Conservation (phyloP, 2,113 vertebrate species). For the Crotalus horridus region DNA sequence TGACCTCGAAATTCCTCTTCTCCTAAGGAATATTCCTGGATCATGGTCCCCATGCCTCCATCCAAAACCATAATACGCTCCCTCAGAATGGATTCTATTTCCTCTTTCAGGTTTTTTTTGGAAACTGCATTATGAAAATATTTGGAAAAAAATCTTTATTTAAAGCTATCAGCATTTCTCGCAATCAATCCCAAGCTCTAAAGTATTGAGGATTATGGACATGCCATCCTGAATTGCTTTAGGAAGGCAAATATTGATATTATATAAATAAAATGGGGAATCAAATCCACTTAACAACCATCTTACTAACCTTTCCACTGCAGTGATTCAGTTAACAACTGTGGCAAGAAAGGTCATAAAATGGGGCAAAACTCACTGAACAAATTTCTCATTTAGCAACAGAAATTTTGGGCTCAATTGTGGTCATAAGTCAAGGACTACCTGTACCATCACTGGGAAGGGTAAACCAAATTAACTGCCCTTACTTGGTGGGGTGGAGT, state of each 20-base stretch:
- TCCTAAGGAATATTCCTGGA: conserved; percentile 78
- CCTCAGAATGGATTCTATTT: conserved; percentile 77
- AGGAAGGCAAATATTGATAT: not conserved
- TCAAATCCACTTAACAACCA: too few species aligned
- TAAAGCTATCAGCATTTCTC: not conserved
- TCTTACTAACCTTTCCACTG: too few species aligned
- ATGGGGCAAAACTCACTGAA: too few species aligned
- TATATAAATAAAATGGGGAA: not conserved
- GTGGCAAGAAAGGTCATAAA: too few species aligned
- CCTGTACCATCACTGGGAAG: not conserved
- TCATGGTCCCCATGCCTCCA: conserved; percentile 98
- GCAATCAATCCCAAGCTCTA: not conserved
- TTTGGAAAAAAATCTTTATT: not conserved
- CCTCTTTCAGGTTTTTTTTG: conserved; percentile 61
- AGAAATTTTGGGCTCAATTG: too few species aligned
- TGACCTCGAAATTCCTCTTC: conserved; percentile 85
- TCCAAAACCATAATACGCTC: conserved; percentile 92
- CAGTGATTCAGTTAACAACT: too few species aligned
- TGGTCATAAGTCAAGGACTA: too few species aligned
- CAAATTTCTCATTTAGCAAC: too few species aligned
- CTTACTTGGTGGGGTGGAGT: not conserved
- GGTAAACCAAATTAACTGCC: not conserved
- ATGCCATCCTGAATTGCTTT: not conserved
- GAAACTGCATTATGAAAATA: conserved; percentile 29
- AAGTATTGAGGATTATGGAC: not conserved